A percentile compares a stretch with the other conserved stretches of the same genome.
phyloP scores from a whole-genome alignment of 92 coral and sea anemone genomes.

The Zoanthus sociatus region DNA sequence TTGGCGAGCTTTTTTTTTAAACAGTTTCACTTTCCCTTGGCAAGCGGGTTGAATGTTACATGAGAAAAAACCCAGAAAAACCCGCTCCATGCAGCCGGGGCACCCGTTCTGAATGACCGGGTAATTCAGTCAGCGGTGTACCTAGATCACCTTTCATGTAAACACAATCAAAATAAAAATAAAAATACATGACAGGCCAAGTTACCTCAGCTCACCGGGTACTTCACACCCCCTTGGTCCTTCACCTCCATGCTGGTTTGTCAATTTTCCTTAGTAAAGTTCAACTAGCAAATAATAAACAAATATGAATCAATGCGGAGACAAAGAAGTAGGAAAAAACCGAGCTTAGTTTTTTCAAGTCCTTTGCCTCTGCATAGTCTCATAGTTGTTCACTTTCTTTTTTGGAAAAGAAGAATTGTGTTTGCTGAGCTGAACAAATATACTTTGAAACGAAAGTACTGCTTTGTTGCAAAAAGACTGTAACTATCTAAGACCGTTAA shows the following conservation, averaged over 20 bases:
- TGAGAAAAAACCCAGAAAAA: background rate
- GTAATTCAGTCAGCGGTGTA: too few relatives aligned
- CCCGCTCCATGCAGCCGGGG: background rate
- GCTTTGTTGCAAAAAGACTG: conserved; percentile 8
- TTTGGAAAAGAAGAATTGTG: conserved; percentile 21
- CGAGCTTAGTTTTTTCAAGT: conserved; percentile 13
- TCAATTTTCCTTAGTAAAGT: background rate
- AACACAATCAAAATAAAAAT: too few relatives aligned
- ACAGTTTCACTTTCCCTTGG: too few relatives aligned
- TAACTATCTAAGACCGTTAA: background rate
- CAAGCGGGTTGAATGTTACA: background rate
- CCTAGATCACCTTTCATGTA: too few relatives aligned
- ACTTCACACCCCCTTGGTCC: background rate
- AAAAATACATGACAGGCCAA: background rate
- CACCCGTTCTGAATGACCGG: background rate
- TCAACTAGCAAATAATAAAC: background rate
- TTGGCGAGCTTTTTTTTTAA: background rate
- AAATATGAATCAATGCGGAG: background rate
- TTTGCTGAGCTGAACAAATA: conserved; percentile 8
- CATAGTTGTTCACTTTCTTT: conserved; percentile 15
- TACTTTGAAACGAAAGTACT: conserved; percentile 17
- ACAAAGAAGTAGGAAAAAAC: background rate
- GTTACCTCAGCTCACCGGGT: background rate
- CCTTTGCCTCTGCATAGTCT: background rate
- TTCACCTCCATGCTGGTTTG: background rate